phyloP scores from a whole-genome alignment of 1,140 invertebrate species.

The Orchestia grillus region DNA sequence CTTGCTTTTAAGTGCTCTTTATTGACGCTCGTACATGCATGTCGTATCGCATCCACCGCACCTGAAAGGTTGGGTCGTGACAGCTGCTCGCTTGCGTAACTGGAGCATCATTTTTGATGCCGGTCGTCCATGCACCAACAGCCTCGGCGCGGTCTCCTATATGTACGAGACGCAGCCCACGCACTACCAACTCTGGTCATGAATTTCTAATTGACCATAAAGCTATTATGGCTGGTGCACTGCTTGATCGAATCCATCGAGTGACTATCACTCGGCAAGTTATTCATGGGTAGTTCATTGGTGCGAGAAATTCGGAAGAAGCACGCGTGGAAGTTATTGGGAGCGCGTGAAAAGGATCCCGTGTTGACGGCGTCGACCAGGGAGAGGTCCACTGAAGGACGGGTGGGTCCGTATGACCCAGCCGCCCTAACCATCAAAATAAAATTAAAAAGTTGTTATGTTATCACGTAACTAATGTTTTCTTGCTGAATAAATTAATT shows the following conservation, averaged over 20 bases:
- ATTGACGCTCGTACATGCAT: background rate
- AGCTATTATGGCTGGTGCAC: slow-evolving; percentile 15
- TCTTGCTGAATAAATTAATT: too few species aligned
- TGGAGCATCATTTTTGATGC: background rate
- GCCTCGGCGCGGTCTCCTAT: background rate
- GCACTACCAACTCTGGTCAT: background rate
- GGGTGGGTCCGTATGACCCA: background rate
- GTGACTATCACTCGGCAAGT: slow-evolving; percentile 9
- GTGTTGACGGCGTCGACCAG: background rate
- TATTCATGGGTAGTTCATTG: slow-evolving; percentile 15
- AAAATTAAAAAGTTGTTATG: too few species aligned
- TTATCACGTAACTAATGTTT: too few species aligned
- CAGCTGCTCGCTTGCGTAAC: background rate
- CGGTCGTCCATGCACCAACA: background rate
- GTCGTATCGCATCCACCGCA: background rate
- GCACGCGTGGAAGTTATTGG: background rate
- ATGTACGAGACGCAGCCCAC: background rate
- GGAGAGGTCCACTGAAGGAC: background rate
- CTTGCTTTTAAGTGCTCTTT: background rate
- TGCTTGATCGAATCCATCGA: slow-evolving; percentile 24
- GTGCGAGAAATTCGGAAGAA: background rate
- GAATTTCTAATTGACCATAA: slow-evolving; percentile 44
- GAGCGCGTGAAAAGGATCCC: background rate
- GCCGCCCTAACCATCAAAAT: too few species aligned
- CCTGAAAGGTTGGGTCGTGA: background rate